Base-by-base conservation (phyloP, 2,888 invertebrate species). In the Balanococcus diminutus region DNA sequence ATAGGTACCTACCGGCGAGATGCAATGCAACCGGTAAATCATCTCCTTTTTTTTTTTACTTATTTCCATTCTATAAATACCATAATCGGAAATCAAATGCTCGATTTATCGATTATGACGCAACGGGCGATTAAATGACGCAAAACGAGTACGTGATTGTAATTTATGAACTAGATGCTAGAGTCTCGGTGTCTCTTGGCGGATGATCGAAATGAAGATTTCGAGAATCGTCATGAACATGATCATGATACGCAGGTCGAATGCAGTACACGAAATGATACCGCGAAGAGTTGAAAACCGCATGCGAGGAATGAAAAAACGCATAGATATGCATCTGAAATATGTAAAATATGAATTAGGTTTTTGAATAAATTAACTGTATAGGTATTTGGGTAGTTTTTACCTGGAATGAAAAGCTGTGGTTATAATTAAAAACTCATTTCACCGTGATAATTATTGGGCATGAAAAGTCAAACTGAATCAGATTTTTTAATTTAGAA, bases 91-190 rank as follows among this genome's bases (percentile, higher is more conserved):
- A 79, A 79, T 36, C 36, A 79, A 79, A 83, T 56, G 61, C 83
- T 83, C 51, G 61, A 61, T 61, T 28, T 83, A 83, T 56, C 56
- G 32, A 25, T 31, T 28, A 22, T 83, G 83, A 83, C 83, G 61
- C 75, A 79, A 79, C 75, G 75, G 8, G 19, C 32, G 75, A 79
- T 79, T 83, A 83, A 83, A 83, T 83, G 83, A 83, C 83, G 83
- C 61, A 83, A 61, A 36, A 79, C n/a, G 36, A 36, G 11, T 39
- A 82, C 81, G 81, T 82, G 81, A 46, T 39, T 28, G 81, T 46
- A 82, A 82, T 81, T 81, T 2, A n/a, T 36, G 19, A 81, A 75
- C 75, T 75, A 36, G 36, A 75, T 32, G 36, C 1, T 19, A 28
- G 75, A n/a, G n/a, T n/a, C 8, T 25, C 11, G 61, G 4, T n/a